Evolutionary conservation across 1,140 invertebrate genomes (phyloP).

Genomic region (Globodera ellingtonae): DNA sequence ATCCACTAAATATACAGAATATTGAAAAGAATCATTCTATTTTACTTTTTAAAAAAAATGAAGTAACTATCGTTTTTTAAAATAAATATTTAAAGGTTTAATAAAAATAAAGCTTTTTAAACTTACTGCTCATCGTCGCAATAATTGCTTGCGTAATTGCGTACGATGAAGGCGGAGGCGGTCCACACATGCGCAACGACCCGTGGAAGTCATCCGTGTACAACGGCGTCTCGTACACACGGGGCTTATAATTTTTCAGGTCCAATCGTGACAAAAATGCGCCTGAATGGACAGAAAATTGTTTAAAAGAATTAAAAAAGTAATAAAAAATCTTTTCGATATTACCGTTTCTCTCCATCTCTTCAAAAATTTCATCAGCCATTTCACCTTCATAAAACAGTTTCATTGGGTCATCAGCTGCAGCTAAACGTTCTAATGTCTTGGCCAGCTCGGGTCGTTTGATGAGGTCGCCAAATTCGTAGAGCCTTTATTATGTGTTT

Average conservation of each 20-base stretch:
- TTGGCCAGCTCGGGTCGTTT: slow-evolving; percentile 63
- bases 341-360: slow-evolving; percentile 61
- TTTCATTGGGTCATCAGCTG: slow-evolving; percentile 62
- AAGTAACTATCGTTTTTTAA: too few relatives aligned
- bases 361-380: slow-evolving; percentile 54
- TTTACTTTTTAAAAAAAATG: too few relatives aligned
- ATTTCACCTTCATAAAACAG: slow-evolving; percentile 65
- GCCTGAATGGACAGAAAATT: slow-evolving; percentile 35
- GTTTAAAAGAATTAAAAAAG: neutral
- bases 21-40: too few relatives aligned
- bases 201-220: slow-evolving; percentile 20
- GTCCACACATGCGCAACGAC: slow-evolving; percentile 57
- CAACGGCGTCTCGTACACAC: slow-evolving; percentile 66
- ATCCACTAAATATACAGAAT: neutral
- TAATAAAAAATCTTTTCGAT: neutral
- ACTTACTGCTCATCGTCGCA: slow-evolving; percentile 47
- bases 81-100: too few relatives aligned
- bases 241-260: slow-evolving; percentile 65
- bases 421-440: slow-evolving; percentile 66
- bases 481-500: slow-evolving; percentile 2
- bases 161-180: slow-evolving; percentile 60
- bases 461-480: slow-evolving; percentile 67
- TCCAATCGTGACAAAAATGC: slow-evolving; percentile 52
- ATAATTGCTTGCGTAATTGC: slow-evolving; percentile 58
- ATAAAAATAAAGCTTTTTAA: too few relatives aligned